A percentile compares a stretch with the other conserved stretches of the same genome.
phyloP scores from a whole-genome alignment of 2,113 vertebrate species.

The Alethe diademata region DNA sequence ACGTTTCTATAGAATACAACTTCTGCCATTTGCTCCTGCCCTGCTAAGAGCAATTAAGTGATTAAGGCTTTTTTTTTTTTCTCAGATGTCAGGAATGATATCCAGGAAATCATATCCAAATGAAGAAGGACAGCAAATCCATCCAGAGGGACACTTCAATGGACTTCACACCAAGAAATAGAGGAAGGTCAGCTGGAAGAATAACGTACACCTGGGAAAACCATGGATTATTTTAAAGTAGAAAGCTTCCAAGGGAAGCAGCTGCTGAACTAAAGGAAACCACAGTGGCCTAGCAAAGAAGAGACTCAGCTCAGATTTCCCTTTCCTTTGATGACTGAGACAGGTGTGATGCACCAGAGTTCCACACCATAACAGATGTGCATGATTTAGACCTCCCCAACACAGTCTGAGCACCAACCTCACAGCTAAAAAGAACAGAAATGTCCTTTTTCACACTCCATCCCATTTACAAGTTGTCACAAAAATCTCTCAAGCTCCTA shows the following conservation, averaged over 20 bases:
- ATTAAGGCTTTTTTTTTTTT: neutral
- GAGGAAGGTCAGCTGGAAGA: neutral
- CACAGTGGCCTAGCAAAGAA: neutral
- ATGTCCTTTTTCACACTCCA: neutral
- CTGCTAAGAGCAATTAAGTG: neutral
- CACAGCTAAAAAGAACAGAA: neutral
- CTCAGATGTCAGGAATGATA: neutral
- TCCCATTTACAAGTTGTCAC: neutral
- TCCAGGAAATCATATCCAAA: neutral
- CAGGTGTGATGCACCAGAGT: neutral
- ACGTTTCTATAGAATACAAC: neutral
- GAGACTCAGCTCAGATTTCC: neutral
- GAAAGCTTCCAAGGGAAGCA: neutral
- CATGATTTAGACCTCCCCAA: neutral
- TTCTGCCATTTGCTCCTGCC: neutral
- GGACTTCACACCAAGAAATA: neutral
- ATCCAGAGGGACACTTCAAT: neutral
- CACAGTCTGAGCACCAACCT: neutral
- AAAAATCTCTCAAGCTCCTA: neutral
- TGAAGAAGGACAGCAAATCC: neutral
- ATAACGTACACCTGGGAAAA: neutral
- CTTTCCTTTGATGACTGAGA: neutral
- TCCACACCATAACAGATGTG: neutral
- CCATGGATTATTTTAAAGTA: accelerated
- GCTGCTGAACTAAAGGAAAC: neutral